These are phyloP conservation scores for Caenorhabditis afra DNA, from an alignment of 2,888 invertebrate species.

Conservation along the genomic window DNA sequence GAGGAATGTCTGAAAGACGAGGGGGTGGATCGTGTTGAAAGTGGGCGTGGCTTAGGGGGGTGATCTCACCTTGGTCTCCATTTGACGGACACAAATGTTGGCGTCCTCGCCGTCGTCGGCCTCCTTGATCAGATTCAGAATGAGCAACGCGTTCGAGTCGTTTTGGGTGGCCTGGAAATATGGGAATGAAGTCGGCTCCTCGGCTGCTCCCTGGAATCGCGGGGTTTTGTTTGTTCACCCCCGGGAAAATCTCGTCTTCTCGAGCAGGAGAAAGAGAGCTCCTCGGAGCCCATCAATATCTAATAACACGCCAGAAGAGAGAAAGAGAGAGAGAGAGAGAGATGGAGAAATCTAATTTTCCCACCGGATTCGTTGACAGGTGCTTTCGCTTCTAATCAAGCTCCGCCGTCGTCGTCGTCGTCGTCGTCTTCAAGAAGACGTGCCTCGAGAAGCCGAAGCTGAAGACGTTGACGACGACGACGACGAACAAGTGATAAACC, in stretches of 20 bases:
- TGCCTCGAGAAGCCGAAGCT: too few species aligned
- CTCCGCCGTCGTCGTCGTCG: too few species aligned
- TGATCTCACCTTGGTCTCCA: conserved; percentile 67
- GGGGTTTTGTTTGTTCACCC: neutral
- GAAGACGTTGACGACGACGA: neutral
- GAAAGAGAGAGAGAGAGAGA: neutral
- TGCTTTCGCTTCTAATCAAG: conserved; percentile 38
- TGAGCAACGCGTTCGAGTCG: conserved; percentile 74
- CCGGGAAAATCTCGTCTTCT: neutral
- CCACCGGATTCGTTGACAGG: conserved; percentile 37
- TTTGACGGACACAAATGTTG: conserved; percentile 69
- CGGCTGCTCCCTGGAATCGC: too few species aligned
- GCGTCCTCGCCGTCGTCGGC: conserved; percentile 65
- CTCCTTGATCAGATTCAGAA: conserved; percentile 76
- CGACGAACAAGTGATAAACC: conserved; percentile 23
- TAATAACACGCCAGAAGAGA: conserved; percentile 35
- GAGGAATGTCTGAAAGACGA: conserved; percentile 63
- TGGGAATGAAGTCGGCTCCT: too few species aligned
- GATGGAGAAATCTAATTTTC: conserved; percentile 38
- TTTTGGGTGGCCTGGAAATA: conserved; percentile 65
- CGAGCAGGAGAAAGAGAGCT: neutral
- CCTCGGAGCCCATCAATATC: conserved; percentile 46
- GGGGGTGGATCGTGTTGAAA: neutral
- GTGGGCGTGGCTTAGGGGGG: too few species aligned
- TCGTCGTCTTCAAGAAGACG: too few species aligned